Conservation (phyloP, 2,888 invertebrate genomes). For the Acronicta alni region DNA sequence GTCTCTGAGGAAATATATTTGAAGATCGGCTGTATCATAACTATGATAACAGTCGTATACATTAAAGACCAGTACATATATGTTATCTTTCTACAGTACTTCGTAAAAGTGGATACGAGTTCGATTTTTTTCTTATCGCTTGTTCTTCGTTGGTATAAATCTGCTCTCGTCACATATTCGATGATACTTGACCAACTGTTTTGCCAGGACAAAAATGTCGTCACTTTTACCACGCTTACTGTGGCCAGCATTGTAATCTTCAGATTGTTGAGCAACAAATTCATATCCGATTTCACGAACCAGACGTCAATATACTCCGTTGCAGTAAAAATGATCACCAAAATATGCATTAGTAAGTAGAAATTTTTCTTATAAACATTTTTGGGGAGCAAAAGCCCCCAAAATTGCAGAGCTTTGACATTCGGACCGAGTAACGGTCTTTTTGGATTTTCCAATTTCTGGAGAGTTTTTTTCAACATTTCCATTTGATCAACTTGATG, state of each 20-base stretch:
- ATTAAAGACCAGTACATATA: conserved; percentile 77
- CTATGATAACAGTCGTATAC: conserved; percentile 76
- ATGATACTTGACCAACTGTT: conserved; percentile 74
- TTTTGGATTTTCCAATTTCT: conserved; percentile 75
- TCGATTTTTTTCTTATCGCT: conserved; percentile 56
- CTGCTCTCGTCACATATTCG: conserved; percentile 75
- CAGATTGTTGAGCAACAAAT: conserved; percentile 75
- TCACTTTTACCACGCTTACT: conserved; percentile 75
- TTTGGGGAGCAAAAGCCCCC: conserved; percentile 79
- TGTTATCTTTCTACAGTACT: conserved; percentile 78
- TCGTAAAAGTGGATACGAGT: conserved; percentile 68
- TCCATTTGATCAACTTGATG: conserved; percentile 33
- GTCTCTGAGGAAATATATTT: conserved; percentile 68
- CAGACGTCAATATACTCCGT: conserved; percentile 80
- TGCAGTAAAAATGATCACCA: conserved; percentile 72
- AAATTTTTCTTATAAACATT: conserved; percentile 62
- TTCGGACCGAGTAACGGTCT: conserved; percentile 80
- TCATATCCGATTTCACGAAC: conserved; percentile 77
- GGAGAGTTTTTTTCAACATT: conserved; percentile 65
- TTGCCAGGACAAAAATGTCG: conserved; percentile 76
- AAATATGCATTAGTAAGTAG: conserved; percentile 73
- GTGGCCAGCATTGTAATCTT: conserved; percentile 81
- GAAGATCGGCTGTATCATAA: conserved; percentile 73
- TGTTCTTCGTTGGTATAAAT: conserved; percentile 67
- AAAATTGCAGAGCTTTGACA: conserved; percentile 75